phyloP scores from a whole-genome alignment of 2,797 vertebrate genomes.

The Serranus cabrilla region DNA sequence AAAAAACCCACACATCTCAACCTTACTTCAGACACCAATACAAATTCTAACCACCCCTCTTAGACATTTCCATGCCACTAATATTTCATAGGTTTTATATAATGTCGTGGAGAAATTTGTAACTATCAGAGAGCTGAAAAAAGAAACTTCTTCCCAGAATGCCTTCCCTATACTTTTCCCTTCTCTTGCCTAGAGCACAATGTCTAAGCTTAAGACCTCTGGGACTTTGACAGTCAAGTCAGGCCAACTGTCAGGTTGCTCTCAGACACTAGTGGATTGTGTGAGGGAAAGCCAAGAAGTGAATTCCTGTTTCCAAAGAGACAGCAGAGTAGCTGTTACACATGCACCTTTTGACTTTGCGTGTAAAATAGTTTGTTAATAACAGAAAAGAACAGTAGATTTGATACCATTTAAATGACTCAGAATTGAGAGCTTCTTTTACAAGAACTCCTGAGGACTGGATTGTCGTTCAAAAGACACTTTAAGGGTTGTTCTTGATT shows the following conservation, averaged over 20 bases:
- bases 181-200: constrained; percentile 20
- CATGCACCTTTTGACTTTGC: background rate
- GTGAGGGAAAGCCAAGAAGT: constrained; percentile 18
- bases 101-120: constrained; percentile 6
- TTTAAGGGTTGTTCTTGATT: constrained; percentile 4
- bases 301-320: constrained; percentile 6
- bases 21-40: constrained; percentile 5
- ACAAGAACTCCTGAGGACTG: background rate
- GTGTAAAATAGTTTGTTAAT: background rate
- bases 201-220: constrained; percentile 36
- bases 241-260: constrained; percentile 40
- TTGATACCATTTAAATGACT: background rate
- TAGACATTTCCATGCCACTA: constrained; percentile 9
- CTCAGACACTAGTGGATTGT: constrained; percentile 23
- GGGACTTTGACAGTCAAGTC: constrained; percentile 44
- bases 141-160: background rate
- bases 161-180: constrained; percentile 10
- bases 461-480: constrained; percentile 14
- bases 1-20: constrained; percentile 46
- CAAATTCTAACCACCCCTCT: constrained; percentile 8
- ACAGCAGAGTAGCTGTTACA: background rate
- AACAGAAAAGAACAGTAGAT: constrained; percentile 2
- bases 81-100: constrained; percentile 20
- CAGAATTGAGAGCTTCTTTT: background rate
- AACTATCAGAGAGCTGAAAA: constrained; percentile 5